phyloP scores from a whole-genome alignment of 92 coral and sea anemone species.

The Porites divaricata region DNA sequence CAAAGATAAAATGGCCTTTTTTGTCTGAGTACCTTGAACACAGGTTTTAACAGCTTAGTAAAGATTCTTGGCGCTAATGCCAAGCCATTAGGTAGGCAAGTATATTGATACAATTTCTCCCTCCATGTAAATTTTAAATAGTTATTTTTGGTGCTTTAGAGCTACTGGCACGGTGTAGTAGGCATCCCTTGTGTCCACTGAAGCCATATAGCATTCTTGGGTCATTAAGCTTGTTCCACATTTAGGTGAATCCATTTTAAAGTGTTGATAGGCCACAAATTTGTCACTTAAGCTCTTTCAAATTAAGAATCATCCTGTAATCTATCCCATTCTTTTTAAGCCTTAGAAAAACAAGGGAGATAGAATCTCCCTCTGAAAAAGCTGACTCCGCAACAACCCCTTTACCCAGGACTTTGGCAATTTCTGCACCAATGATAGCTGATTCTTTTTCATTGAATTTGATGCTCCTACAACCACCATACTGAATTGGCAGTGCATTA shows the following conservation, averaged over 20 bases:
- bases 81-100: conserved; percentile 72
- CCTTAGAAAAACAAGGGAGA: conserved; percentile 28
- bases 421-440: conserved; percentile 53
- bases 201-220: conserved; percentile 56
- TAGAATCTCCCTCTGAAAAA: conserved; percentile 39
- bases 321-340: too few species aligned
- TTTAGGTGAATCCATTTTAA: conserved; percentile 61
- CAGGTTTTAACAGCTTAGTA: conserved; percentile 68
- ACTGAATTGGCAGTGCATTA: too few species aligned
- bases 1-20: conserved; percentile 49
- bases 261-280: conserved; percentile 50
- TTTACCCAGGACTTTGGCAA: conserved; percentile 39
- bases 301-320: conserved; percentile 40
- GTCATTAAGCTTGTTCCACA: conserved; percentile 43
- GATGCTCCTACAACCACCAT: not conserved
- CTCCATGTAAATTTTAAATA: conserved; percentile 52
- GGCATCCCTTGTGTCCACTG: conserved; percentile 54
- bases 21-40: conserved; percentile 44
- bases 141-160: conserved; percentile 40
- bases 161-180: conserved; percentile 54
- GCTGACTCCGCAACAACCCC: conserved; percentile 35
- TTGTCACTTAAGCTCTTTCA: conserved; percentile 52
- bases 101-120: conserved; percentile 61
- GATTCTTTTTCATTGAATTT: conserved; percentile 51
- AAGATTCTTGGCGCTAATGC: conserved; percentile 62